Evolutionary conservation across 2,113 vertebrate species (phyloP).

Genomic region (Scophthalmus maximus): DNA sequence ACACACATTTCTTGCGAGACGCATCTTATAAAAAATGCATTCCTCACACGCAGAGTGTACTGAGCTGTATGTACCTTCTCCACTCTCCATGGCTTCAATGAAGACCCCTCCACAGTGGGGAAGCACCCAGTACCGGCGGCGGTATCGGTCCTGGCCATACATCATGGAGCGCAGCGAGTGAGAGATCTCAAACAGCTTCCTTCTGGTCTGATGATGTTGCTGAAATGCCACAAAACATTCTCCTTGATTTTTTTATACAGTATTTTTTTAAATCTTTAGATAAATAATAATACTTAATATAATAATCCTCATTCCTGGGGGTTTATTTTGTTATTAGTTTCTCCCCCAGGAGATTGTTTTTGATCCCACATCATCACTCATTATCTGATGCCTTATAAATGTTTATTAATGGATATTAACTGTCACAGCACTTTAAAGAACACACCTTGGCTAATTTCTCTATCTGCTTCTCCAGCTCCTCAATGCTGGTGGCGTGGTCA

Average conservation of each 20-base stretch:
- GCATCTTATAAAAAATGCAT: neutral
- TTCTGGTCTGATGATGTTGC: slow-evolving; percentile 97
- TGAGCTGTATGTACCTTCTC: slow-evolving; percentile 87
- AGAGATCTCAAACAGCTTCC: slow-evolving; percentile 95
- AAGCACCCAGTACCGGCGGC: slow-evolving; percentile 96
- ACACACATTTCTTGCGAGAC: neutral
- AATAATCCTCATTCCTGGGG: too few species aligned
- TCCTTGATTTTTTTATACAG: too few species aligned
- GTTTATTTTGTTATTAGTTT: neutral
- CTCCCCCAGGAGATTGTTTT: slow-evolving; percentile 13
- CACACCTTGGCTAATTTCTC: slow-evolving; percentile 96
- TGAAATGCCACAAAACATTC: slow-evolving; percentile 69
- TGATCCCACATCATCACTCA: slow-evolving; percentile 22
- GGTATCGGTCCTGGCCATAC: slow-evolving; percentile 97
- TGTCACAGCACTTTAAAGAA: slow-evolving; percentile 9
- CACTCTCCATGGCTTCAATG: slow-evolving; percentile 97
- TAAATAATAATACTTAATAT: neutral
- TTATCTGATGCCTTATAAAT: slow-evolving; percentile 11
- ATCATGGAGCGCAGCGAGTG: slow-evolving; percentile 96
- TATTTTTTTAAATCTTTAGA: too few species aligned
- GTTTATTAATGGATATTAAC: slow-evolving; percentile 1
- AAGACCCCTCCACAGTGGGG: slow-evolving; percentile 97
- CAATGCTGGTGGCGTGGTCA: slow-evolving; percentile 93
- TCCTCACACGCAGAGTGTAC: neutral
- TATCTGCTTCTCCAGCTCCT: slow-evolving; percentile 98